Percentiles rank a stretch among this genome's conserved stretches.
Evolutionary conservation across 2,113 vertebrate species (phyloP).

Genomic region (Elephas maximus): DNA sequence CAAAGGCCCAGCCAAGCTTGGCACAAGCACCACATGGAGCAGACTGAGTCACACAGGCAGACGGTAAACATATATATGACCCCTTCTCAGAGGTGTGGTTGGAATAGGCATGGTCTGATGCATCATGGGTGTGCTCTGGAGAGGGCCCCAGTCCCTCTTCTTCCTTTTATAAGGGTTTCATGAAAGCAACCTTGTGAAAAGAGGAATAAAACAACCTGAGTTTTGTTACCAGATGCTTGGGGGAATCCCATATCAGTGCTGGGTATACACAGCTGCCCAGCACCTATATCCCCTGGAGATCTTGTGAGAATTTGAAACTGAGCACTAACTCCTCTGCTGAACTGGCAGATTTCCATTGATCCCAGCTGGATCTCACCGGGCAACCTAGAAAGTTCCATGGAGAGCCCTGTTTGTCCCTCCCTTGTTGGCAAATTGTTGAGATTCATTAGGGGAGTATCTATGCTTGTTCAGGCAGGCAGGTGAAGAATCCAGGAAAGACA

Average conservation of each 20-base stretch:
- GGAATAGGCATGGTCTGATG: not conserved
- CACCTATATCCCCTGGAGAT: not conserved
- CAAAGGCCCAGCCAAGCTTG: not conserved
- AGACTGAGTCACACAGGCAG: not conserved
- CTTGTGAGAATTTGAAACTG: not conserved
- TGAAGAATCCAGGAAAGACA: not conserved
- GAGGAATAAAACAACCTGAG: not conserved
- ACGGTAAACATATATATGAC: not conserved
- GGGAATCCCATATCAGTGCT: not conserved
- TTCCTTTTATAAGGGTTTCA: not conserved
- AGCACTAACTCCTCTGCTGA: not conserved
- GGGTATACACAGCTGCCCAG: not conserved
- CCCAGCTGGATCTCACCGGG: not conserved
- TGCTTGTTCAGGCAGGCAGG: not conserved
- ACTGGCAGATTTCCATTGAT: not conserved
- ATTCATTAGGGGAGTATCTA: not conserved
- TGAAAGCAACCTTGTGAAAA: not conserved
- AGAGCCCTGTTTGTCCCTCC: not conserved
- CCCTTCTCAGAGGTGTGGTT: not conserved
- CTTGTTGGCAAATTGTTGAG: not conserved
- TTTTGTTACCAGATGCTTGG: not conserved
- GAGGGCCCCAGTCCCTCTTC: not conserved
- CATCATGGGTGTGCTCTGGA: fast-evolving
- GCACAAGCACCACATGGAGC: no score
- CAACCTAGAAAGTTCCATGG: not conserved